Conservation (phyloP, 2,888 invertebrate species). For the Drosophila pseudotakahashii region DNA sequence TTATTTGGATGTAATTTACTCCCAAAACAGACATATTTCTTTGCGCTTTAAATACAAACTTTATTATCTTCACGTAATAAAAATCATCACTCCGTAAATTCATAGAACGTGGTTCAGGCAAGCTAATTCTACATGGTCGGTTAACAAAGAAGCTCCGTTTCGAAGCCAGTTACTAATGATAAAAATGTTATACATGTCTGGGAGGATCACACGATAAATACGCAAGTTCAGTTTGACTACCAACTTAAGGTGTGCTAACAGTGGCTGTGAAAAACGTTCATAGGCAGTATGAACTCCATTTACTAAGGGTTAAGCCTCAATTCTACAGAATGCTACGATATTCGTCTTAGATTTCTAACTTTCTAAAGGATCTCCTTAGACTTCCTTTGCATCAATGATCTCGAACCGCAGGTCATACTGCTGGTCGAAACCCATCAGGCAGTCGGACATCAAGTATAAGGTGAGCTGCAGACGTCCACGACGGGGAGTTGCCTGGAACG, state of each 20-base stretch:
- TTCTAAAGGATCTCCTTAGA: background rate
- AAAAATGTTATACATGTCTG: slow-evolving; percentile 35
- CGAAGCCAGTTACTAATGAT: slow-evolving; percentile 22
- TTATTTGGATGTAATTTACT: too few species aligned
- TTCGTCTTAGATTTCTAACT: slow-evolving; percentile 1
- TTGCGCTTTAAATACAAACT: background rate
- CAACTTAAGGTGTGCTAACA: slow-evolving; percentile 6
- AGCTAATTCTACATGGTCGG: slow-evolving; percentile 5
- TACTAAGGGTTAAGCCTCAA: slow-evolving; percentile 21
- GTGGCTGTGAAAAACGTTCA: background rate
- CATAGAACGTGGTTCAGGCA: background rate
- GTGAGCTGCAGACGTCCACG: slow-evolving; percentile 92
- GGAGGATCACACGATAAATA: slow-evolving; percentile 36
- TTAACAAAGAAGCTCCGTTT: slow-evolving; percentile 31
- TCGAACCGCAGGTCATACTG: slow-evolving; percentile 89
- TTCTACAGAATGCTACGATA: slow-evolving; percentile 25
- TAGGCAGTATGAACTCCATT: slow-evolving; percentile 3
- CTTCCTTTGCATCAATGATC: slow-evolving; percentile 79
- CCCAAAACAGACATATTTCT: too few species aligned
- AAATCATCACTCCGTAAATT: slow-evolving; percentile 26
- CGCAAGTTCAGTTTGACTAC: slow-evolving; percentile 15
- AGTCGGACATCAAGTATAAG: slow-evolving; percentile 95
- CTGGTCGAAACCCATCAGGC: slow-evolving; percentile 96
- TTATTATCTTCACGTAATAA: slow-evolving; percentile 13
- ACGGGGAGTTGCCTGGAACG: slow-evolving; percentile 87